Conservation (phyloP, 2,888 invertebrate species). For the Polylopha cassiicola region DNA sequence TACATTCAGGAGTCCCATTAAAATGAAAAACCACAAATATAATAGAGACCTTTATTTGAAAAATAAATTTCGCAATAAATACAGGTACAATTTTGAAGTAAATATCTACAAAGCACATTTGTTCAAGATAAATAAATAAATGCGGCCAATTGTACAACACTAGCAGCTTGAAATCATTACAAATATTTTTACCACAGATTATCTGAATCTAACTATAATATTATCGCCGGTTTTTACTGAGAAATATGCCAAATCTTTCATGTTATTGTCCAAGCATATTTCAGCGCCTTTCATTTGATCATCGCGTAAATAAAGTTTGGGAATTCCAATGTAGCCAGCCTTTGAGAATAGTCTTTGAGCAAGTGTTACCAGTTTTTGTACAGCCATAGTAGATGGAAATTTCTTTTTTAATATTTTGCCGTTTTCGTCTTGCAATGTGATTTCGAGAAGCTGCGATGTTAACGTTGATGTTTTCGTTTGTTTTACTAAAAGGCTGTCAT, state of each 20-base stretch:
- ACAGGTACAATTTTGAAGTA: slow-evolving; percentile 62
- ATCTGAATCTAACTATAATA: slow-evolving; percentile 82
- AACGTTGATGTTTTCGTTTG: slow-evolving; percentile 77
- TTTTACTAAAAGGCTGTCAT: slow-evolving; percentile 81
- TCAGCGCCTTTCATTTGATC: slow-evolving; percentile 79
- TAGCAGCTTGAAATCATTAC: slow-evolving; percentile 23
- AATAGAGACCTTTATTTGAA: slow-evolving; percentile 58
- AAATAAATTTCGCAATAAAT: slow-evolving; percentile 57
- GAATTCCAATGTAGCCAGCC: slow-evolving; percentile 49
- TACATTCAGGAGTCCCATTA: slow-evolving; percentile 27
- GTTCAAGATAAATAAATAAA: slow-evolving; percentile 30
- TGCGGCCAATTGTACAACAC: slow-evolving; percentile 31
- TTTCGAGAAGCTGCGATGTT: slow-evolving; percentile 81
- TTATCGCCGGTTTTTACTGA: slow-evolving; percentile 90
- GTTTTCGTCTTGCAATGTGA: slow-evolving; percentile 70
- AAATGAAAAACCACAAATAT: slow-evolving; percentile 55
- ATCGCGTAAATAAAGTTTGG: slow-evolving; percentile 72
- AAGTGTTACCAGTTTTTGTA: slow-evolving; percentile 89
- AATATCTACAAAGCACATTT: slow-evolving; percentile 61
- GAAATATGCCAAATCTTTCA: slow-evolving; percentile 89
- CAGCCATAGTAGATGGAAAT: slow-evolving; percentile 85
- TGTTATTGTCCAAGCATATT: slow-evolving; percentile 87
- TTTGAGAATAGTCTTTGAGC: slow-evolving; percentile 84
- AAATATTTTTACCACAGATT: slow-evolving; percentile 29
- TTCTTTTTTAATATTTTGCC: slow-evolving; percentile 82